Evolutionary conservation across 2,888 invertebrate genomes (phyloP).

Genomic region (Eulithis prunata): DNA sequence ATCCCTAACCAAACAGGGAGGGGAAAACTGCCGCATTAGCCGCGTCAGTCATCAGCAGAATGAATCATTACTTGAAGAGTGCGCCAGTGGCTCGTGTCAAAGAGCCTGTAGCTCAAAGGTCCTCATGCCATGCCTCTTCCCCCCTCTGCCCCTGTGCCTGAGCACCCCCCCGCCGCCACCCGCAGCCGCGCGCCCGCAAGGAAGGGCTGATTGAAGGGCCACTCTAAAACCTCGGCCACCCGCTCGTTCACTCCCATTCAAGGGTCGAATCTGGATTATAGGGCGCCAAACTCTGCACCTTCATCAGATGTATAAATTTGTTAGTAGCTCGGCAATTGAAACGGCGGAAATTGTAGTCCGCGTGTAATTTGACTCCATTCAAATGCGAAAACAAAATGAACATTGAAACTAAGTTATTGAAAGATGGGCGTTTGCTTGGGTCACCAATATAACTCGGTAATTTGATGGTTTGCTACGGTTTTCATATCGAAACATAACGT

Average conservation of each 20-base stretch:
- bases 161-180: conserved; percentile 41
- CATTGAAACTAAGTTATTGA: conserved; percentile 52
- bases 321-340: conserved; percentile 72
- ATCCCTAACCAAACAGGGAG: conserved; percentile 72
- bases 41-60: conserved; percentile 83
- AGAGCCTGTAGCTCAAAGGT: conserved; percentile 82
- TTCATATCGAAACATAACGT: conserved; percentile 24
- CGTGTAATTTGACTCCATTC: conserved; percentile 72
- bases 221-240: conserved; percentile 81
- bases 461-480: conserved; percentile 37
- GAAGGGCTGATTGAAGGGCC: conserved; percentile 84
- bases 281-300: conserved; percentile 82
- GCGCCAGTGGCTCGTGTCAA: conserved; percentile 83
- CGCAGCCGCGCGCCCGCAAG: conserved; percentile 64
- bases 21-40: conserved; percentile 76
- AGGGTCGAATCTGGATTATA: conserved; percentile 82
- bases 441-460: conserved; percentile 32
- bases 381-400: conserved; percentile 54
- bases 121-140: conserved; percentile 60
- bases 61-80: conserved; percentile 85
- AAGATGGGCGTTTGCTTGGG: conserved; percentile 37
- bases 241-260: conserved; percentile 82
- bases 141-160: conserved; percentile 43
- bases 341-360: conserved; percentile 70
- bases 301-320: conserved; percentile 81